Percentiles rank a stretch among this genome's conserved stretches.
Evolutionary conservation across 2,797 vertebrate genomes (phyloP).

Genomic region (Myripristis murdjan): DNA sequence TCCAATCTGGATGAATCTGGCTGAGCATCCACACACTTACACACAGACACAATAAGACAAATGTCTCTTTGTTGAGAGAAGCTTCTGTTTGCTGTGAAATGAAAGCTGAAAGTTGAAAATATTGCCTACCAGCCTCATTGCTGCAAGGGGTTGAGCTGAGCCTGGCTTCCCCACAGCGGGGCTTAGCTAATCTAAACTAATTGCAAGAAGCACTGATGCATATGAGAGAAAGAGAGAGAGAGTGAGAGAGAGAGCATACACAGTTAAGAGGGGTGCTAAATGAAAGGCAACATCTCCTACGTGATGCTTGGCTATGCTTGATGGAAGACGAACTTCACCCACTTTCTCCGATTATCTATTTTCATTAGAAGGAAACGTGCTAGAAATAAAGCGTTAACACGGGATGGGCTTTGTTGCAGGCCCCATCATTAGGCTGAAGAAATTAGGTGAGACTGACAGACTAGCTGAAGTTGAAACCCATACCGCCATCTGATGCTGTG

Average conservation of each 20-base stretch:
- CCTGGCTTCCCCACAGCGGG: slow-evolving; percentile 24
- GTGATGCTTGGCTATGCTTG: slow-evolving; percentile 35
- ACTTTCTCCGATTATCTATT: not conserved
- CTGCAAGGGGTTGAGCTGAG: slow-evolving; percentile 28
- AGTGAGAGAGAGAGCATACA: slow-evolving; percentile 14
- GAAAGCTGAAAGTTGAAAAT: slow-evolving; percentile 32
- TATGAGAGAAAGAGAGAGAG: slow-evolving; percentile 46
- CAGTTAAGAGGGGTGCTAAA: slow-evolving; percentile 49
- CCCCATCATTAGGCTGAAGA: slow-evolving; percentile 14
- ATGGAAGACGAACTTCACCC: slow-evolving; percentile 29
- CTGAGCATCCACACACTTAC: not conserved
- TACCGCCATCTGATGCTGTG: slow-evolving; percentile 42
- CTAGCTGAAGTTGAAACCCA: too few relatives aligned
- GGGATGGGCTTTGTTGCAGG: not conserved
- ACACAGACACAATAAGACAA: not conserved
- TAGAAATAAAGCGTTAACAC: not conserved
- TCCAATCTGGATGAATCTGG: slow-evolving; percentile 30
- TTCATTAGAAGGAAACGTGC: not conserved
- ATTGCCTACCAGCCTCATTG: slow-evolving; percentile 37
- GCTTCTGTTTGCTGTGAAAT: slow-evolving; percentile 6
- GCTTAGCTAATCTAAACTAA: slow-evolving; percentile 69
- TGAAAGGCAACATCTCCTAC: slow-evolving; percentile 54
- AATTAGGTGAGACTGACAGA: slow-evolving; percentile 31
- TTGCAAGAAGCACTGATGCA: slow-evolving; percentile 65
- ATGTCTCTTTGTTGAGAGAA: slow-evolving; percentile 12